Conservation (phyloP, 2,888 invertebrate species). For the Drosophila longiperda region DNA sequence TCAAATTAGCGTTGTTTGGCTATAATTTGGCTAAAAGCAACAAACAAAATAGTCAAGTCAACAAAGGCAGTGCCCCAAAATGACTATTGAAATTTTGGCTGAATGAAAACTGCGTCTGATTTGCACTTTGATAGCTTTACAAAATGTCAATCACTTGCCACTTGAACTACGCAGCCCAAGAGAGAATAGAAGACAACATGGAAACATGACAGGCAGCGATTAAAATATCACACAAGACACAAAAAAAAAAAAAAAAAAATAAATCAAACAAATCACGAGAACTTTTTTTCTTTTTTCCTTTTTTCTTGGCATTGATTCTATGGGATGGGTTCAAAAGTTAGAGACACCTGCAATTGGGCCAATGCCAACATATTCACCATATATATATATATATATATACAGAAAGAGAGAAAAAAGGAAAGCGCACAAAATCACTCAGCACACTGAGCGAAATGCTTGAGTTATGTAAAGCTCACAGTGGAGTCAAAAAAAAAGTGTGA, state of each 20-base stretch:
- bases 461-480: constrained; percentile 47
- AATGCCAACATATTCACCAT: constrained; percentile 58
- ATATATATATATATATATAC: not conserved
- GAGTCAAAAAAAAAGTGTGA: constrained; percentile 56
- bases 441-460: constrained; percentile 55
- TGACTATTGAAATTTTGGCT: constrained; percentile 18
- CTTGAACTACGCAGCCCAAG: constrained; percentile 39
- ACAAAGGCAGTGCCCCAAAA: not conserved
- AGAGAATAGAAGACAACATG: constrained; percentile 27
- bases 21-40: constrained; percentile 58
- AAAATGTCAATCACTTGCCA: constrained; percentile 47
- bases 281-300: not conserved
- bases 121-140: constrained; percentile 28
- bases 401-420: constrained; percentile 8
- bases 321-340: constrained; percentile 53
- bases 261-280: constrained; percentile 54
- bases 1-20: constrained; percentile 65
- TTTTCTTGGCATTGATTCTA: constrained; percentile 33
- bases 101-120: constrained; percentile 19
- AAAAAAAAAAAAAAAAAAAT: constrained; percentile 24
- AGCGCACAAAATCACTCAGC: constrained; percentile 44
- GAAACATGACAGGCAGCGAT: constrained; percentile 70
- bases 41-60: constrained; percentile 26
- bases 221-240: constrained; percentile 47
- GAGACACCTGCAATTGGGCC: constrained; percentile 74